Evolutionary conservation across 1,140 invertebrate genomes (phyloP).

Genomic region (Melanaphis sacchari): DNA sequence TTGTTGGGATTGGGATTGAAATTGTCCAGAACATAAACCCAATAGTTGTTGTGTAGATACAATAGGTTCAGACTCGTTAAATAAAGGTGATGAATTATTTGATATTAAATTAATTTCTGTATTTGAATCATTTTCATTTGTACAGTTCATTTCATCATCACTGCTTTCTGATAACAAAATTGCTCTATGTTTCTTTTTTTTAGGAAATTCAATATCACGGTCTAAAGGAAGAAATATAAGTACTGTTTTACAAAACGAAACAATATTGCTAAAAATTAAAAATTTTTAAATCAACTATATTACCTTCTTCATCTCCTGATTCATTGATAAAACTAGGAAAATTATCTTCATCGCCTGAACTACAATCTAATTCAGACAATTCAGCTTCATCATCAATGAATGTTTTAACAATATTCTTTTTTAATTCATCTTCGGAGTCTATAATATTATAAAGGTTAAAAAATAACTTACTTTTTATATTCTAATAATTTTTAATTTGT

Average conservation of each 20-base stretch:
- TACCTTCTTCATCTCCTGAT: neutral
- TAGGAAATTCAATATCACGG: neutral
- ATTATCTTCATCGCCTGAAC: neutral
- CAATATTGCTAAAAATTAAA: neutral
- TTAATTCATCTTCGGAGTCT: neutral
- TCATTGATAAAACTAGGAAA: neutral
- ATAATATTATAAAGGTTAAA: neutral
- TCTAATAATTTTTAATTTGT: neutral
- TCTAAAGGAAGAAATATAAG: neutral
- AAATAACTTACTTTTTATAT: neutral
- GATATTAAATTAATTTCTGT: neutral
- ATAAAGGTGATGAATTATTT: neutral
- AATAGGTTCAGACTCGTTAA: neutral
- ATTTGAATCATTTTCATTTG: neutral
- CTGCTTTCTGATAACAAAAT: conserved; percentile 40
- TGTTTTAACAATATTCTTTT: neutral
- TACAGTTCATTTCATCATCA: neutral
- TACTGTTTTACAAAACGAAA: neutral
- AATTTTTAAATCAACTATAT: neutral
- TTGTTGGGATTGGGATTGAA: neutral
- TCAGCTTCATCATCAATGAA: conserved; percentile 32
- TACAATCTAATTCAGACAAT: neutral
- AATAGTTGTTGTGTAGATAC: conserved; percentile 30
- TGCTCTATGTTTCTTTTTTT: conserved; percentile 1
- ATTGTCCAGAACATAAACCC: conserved; percentile 42